Evolutionary conservation across 2,113 vertebrate species (phyloP), one percentile per base, ranked within the genome.

Genomic region (Copsychus sechellarum): DNA sequence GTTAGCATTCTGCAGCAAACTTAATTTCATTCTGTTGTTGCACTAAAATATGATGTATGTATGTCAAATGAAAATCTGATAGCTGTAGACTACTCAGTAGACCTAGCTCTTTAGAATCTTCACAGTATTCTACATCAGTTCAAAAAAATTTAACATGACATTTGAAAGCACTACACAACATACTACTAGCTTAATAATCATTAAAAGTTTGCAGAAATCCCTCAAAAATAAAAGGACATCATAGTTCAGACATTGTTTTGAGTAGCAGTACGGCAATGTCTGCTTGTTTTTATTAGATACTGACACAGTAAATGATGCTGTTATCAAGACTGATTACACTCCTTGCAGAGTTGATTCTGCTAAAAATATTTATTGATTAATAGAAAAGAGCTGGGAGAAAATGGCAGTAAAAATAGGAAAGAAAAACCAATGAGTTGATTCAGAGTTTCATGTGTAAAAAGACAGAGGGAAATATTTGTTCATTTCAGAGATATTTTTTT

Each of bases 281-380:
- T 85, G 29, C 13, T 73, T 94, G 23, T 42, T 90, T 33, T 64
- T 91, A 48, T 70, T 81, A 51, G 45, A 71, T 19, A 61, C 43
- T 70, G 14, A 26, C 40, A 43, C 16, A 69, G 61, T 69, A 88
- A 88, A 82, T 71, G 14, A 62, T 54, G 48, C 8, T 60, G 16
- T 69, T 93, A 76, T 76, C 38, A 72, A 92, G 81, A 92, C 31
- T 56, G 34, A 90, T 93, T 90, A 47, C 5, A 56, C 5, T 85
- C 45, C 38, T 92, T 90, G 12, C 20, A 85, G 57, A 86, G 70
- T 21, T 80, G 71, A 88, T 82, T 69, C 21, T 60, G 34, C 25
- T 82, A 76, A 86, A 88, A 86, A 62, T 67, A 91, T 70, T 51
- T 94, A 79, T 67, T 92, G 60, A 92, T 87, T 92, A 79, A 64